Conservation (phyloP, 1,140 invertebrate species). For the Tetramorium simillimum region DNA sequence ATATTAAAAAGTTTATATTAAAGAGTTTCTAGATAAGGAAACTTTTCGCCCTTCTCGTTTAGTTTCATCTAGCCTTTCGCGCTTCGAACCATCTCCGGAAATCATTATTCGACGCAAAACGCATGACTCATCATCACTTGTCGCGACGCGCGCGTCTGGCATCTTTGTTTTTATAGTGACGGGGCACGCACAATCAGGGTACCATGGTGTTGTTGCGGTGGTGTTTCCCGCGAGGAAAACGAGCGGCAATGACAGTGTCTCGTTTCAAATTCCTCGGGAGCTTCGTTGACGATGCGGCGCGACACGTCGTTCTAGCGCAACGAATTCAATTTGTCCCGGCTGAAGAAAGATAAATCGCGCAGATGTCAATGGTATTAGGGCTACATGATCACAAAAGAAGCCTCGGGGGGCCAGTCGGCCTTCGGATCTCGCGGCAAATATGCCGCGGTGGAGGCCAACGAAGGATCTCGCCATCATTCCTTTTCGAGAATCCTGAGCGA, state of each 20-base stretch:
- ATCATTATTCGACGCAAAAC: background rate
- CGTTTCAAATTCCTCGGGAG: background rate
- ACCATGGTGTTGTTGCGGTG: background rate
- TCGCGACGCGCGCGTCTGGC: background rate
- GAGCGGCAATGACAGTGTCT: background rate
- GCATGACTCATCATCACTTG: background rate
- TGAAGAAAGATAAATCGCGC: slow-evolving; percentile 84
- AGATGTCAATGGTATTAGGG: slow-evolving; percentile 84
- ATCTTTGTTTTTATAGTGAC: slow-evolving; percentile 33
- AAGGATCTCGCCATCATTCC: background rate
- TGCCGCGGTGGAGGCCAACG: background rate
- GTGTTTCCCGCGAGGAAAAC: background rate
- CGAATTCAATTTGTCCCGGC: slow-evolving; percentile 78
- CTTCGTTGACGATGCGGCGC: background rate
- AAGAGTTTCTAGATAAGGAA: background rate
- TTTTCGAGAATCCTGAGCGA: background rate
- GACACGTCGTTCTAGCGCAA: slow-evolving; percentile 12
- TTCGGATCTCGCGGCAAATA: slow-evolving; percentile 55
- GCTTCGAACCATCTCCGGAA: background rate
- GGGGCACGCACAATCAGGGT: slow-evolving; percentile 9
- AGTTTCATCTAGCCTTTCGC: background rate
- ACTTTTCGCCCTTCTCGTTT: background rate
- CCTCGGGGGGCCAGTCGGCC: slow-evolving; percentile 1
- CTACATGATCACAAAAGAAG: slow-evolving; percentile 60
- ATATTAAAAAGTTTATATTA: background rate